phyloP scores from a whole-genome alignment of 2,113 vertebrate genomes.

The Microcebus jonahi region DNA sequence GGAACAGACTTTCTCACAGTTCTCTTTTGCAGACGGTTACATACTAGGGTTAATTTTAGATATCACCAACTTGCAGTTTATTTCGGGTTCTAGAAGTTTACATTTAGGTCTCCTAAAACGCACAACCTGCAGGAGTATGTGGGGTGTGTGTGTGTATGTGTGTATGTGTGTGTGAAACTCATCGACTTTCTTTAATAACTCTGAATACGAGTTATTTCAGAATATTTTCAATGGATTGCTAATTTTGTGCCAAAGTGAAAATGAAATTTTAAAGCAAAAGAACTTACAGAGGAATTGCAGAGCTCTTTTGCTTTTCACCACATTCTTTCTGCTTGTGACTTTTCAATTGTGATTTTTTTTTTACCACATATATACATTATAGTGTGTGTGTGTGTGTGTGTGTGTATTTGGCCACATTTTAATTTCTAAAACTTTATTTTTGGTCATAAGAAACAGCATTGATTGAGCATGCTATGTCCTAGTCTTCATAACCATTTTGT shows the following conservation, averaged over 20 bases:
- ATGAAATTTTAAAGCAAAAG: constrained; percentile 15
- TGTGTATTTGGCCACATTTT: not conserved
- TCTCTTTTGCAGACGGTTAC: constrained; percentile 51
- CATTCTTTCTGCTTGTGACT: not conserved
- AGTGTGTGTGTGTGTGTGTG: no score
- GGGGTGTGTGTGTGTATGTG: not conserved
- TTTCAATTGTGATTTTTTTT: not conserved
- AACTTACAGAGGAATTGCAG: not conserved
- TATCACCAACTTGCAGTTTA: constrained; percentile 46
- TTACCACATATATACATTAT: not conserved
- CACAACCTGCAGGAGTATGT: not conserved
- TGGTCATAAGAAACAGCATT: not conserved
- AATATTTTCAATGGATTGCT: not conserved
- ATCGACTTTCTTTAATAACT: constrained; percentile 36
- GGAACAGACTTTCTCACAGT: not conserved
- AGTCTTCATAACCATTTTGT: not conserved
- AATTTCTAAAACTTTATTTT: constrained; percentile 10
- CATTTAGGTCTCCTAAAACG: constrained; percentile 35
- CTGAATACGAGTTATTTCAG: constrained; percentile 23
- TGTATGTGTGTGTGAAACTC: not conserved
- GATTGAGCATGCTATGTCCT: not conserved
- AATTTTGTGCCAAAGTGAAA: constrained; percentile 21
- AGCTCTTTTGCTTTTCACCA: not conserved
- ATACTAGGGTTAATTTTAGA: constrained; percentile 66
- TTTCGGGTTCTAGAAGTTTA: constrained; percentile 64